phyloP scores from a whole-genome alignment of 2,888 invertebrate genomes.

The Cyrtodaria siliqua region DNA sequence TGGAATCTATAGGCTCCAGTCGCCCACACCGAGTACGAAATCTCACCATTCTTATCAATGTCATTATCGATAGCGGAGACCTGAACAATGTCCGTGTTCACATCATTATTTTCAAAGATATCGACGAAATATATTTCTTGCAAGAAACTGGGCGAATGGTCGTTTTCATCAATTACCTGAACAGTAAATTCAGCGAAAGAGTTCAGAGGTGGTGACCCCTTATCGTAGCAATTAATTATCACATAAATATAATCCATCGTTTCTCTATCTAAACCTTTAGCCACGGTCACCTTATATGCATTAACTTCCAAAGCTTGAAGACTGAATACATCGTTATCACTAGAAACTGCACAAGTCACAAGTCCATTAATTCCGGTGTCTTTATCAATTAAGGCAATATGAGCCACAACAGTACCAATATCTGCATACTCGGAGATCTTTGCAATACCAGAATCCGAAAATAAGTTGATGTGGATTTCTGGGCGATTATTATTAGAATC shows the following conservation, averaged over 20 bases:
- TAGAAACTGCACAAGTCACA: conserved; percentile 68
- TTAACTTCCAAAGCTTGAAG: conserved; percentile 71
- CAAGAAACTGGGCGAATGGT: conserved; percentile 94
- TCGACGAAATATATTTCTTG: conserved; percentile 85
- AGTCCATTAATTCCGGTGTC: conserved; percentile 78
- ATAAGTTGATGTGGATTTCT: conserved; percentile 85
- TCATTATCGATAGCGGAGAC: conserved; percentile 75
- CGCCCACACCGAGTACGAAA: conserved; percentile 65
- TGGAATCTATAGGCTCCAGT: conserved; percentile 61
- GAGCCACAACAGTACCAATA: conserved; percentile 77
- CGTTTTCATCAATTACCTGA: conserved; percentile 93
- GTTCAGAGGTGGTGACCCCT: conserved; percentile 66
- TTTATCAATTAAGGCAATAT: conserved; percentile 73
- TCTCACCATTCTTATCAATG: conserved; percentile 70
- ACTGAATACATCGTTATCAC: conserved; percentile 71
- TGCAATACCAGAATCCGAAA: conserved; percentile 69
- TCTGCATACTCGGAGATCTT: conserved; percentile 75
- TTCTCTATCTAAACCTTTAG: conserved; percentile 65
- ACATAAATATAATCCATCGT: conserved; percentile 59
- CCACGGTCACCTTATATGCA: conserved; percentile 74
- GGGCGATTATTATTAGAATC: conserved; percentile 97
- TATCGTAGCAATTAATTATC: conserved; percentile 67
- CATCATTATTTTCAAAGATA: conserved; percentile 69
- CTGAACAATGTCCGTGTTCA: conserved; percentile 67
- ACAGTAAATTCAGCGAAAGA: conserved; percentile 68